Conservation (phyloP, 2,113 vertebrate species). For the Leucosticte australis region DNA sequence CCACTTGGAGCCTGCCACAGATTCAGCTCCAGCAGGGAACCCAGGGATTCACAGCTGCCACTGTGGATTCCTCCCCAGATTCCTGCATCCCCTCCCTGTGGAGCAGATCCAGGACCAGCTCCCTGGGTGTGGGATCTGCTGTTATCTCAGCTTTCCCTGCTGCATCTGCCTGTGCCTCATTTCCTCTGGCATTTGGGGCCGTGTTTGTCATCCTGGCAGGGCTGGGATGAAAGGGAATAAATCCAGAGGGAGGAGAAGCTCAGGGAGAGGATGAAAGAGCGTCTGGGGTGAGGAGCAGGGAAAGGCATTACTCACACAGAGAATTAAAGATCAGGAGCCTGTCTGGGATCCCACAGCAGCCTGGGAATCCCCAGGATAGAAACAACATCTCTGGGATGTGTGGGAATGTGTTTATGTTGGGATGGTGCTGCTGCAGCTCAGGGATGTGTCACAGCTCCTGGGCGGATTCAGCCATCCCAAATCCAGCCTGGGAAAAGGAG, state of each 20-base stretch:
- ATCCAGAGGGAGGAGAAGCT: neutral
- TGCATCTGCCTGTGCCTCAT: neutral
- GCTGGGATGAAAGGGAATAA: neutral
- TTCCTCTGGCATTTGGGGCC: neutral
- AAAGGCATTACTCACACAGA: neutral
- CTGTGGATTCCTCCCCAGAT: neutral
- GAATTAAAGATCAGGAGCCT: neutral
- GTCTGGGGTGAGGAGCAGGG: neutral
- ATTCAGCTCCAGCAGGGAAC: neutral
- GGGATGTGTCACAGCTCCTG: neutral
- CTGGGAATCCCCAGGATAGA: neutral
- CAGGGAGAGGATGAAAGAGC: neutral
- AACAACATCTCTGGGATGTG: neutral
- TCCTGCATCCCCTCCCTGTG: accelerated
- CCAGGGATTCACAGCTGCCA: neutral
- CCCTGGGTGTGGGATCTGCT: accelerated
- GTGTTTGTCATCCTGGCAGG: neutral
- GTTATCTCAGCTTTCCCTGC: neutral
- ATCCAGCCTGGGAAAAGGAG: neutral
- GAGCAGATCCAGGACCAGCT: neutral
- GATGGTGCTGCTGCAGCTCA: neutral
- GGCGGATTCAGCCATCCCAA: neutral
- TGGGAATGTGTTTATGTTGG: neutral
- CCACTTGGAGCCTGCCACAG: neutral
- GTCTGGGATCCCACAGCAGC: neutral